Percentiles rank a stretch among this genome's conserved stretches.
phyloP scores from a whole-genome alignment of 2,797 vertebrate species.

The Sebastes jordani region DNA sequence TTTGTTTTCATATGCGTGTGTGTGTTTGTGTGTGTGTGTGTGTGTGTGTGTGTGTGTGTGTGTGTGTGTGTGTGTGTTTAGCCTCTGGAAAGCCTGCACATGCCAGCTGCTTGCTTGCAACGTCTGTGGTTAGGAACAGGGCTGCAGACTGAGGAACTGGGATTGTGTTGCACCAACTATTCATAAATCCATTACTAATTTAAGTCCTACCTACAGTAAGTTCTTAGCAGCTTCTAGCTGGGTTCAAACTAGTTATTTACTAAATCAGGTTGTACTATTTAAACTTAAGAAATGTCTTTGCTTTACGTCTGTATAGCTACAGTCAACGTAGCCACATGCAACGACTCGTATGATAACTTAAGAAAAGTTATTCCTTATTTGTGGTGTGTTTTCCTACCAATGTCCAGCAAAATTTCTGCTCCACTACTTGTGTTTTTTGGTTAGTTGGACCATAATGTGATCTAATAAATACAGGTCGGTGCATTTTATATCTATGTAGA shows the following conservation, averaged over 20 bases:
- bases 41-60: not conserved
- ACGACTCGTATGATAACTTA: not conserved
- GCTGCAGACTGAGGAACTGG: not conserved
- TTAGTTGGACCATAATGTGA: not conserved
- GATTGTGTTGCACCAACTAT: not conserved
- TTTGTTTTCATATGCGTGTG: conserved; percentile 46
- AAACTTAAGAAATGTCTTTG: not conserved
- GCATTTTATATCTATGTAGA: not conserved
- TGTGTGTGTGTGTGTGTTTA: not conserved
- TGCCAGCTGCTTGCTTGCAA: conserved; percentile 29
- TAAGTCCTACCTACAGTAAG: not conserved
- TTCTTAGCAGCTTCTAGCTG: not conserved
- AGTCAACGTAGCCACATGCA: no score
- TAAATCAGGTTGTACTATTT: not conserved
- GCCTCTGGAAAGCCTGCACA: conserved; percentile 23
- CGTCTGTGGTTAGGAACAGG: conserved; percentile 13
- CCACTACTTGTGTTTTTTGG: not conserved
- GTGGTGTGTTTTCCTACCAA: no score
- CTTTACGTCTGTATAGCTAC: not conserved
- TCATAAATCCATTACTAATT: not conserved
- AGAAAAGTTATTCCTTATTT: no score
- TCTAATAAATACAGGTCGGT: not conserved
- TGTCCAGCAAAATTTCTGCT: not conserved
- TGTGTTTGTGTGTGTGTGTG: not conserved
- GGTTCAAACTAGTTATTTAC: not conserved